Percentiles rank a stretch among this genome's conserved stretches.
These are phyloP conservation scores for Propsilocerus akamusi DNA, from an alignment of 1,140 invertebrate genomes.

Conservation along the genomic window DNA sequence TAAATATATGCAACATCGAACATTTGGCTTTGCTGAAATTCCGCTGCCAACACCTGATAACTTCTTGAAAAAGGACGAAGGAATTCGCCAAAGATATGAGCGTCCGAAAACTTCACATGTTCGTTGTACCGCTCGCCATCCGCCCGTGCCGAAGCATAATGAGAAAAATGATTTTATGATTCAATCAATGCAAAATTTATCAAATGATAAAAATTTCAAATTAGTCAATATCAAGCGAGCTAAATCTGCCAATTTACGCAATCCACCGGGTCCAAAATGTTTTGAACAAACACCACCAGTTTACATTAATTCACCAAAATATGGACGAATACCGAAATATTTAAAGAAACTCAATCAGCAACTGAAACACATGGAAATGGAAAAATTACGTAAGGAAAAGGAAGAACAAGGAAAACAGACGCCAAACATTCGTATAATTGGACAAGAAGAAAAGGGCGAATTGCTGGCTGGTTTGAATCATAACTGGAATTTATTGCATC, in stretches of 20 bases:
- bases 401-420: neutral
- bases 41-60: neutral
- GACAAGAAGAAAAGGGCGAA: neutral
- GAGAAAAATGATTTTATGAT: neutral
- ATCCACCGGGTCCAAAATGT: neutral
- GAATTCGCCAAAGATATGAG: neutral
- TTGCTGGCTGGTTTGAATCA: neutral
- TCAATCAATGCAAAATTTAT: neutral
- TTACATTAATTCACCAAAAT: neutral
- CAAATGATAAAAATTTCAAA: neutral
- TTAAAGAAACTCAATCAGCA: neutral
- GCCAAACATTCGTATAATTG: neutral
- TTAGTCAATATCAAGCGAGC: neutral
- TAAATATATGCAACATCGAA: neutral
- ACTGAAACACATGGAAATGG: neutral
- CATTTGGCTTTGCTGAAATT: neutral
- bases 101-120: neutral
- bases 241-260: neutral
- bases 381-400: neutral
- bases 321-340: neutral
- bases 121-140: neutral
- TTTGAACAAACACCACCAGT: neutral
- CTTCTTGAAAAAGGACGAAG: neutral
- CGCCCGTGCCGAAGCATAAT: neutral
- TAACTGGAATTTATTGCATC: neutral